Percentiles rank a stretch among this genome's conserved stretches.
Conservation (phyloP, 2,113 vertebrate species). For the Ictalurus furcatus region DNA sequence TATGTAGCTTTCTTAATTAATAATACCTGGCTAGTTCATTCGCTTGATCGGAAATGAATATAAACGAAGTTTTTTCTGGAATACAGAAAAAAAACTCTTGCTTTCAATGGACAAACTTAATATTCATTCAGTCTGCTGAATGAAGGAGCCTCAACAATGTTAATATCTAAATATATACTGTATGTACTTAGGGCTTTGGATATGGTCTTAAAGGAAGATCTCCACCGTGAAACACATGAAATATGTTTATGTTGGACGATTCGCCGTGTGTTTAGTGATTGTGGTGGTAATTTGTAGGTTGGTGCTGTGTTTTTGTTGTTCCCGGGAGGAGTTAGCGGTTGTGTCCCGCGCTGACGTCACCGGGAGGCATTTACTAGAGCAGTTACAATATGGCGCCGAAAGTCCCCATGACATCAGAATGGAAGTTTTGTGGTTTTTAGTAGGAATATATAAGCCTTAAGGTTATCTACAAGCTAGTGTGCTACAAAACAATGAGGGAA, state of each 20-base stretch:
- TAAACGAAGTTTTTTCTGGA: neutral
- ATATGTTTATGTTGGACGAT: neutral
- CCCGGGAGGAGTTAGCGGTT: neutral
- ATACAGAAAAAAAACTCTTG: neutral
- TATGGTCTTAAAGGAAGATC: neutral
- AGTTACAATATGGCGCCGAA: neutral
- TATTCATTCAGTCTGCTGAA: neutral
- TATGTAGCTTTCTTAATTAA: neutral
- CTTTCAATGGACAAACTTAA: no score
- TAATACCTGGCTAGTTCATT: neutral
- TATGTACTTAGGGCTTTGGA: neutral
- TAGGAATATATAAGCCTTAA: no score
- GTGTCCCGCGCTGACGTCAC: neutral
- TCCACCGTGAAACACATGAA: neutral
- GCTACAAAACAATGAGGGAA: no score
- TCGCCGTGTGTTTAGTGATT: neutral
- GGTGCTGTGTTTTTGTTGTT: neutral
- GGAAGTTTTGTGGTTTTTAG: no score
- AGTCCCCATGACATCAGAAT: no score
- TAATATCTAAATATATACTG: neutral
- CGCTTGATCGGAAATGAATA: neutral
- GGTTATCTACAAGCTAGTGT: no score
- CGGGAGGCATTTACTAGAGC: neutral
- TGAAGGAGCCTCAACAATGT: no score
- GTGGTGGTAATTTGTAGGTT: neutral